These are phyloP conservation scores for Vulpes ferrilata DNA, from an alignment of 2,113 vertebrate species.

Conservation along the genomic window DNA sequence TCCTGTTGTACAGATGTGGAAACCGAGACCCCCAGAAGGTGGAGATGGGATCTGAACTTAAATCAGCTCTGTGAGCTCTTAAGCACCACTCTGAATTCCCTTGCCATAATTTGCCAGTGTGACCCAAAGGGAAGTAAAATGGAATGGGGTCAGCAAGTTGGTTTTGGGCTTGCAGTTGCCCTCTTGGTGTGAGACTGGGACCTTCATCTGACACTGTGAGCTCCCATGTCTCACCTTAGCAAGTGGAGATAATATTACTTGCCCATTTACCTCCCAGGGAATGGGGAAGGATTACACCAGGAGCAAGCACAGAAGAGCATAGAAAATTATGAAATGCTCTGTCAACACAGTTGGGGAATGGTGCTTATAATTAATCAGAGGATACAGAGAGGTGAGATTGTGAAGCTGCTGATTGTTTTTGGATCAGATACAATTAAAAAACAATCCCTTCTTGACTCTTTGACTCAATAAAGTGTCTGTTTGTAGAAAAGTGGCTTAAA, in stretches of 20 bases:
- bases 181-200: not conserved
- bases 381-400: constrained; percentile 45
- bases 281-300: not conserved
- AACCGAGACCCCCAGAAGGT: not conserved
- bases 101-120: not conserved
- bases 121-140: not conserved
- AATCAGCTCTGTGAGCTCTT: not conserved
- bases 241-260: not conserved
- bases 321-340: constrained; percentile 20
- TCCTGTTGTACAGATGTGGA: not conserved
- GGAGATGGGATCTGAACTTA: not conserved
- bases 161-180: not conserved
- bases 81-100: not conserved
- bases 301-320: not conserved
- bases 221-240: not conserved
- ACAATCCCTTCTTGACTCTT: constrained; percentile 73
- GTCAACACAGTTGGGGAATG: constrained; percentile 34
- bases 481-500: constrained; percentile 81
- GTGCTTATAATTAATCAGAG: constrained; percentile 68
- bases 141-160: too few relatives aligned
- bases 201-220: not conserved
- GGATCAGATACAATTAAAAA: constrained; percentile 80
- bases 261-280: not conserved
- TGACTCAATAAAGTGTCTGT: constrained; percentile 76
- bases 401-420: constrained; percentile 63